Percentiles rank a stretch among this genome's conserved stretches.
Evolutionary conservation across 2,888 invertebrate species (phyloP).

Genomic region (Auanema sp.): DNA sequence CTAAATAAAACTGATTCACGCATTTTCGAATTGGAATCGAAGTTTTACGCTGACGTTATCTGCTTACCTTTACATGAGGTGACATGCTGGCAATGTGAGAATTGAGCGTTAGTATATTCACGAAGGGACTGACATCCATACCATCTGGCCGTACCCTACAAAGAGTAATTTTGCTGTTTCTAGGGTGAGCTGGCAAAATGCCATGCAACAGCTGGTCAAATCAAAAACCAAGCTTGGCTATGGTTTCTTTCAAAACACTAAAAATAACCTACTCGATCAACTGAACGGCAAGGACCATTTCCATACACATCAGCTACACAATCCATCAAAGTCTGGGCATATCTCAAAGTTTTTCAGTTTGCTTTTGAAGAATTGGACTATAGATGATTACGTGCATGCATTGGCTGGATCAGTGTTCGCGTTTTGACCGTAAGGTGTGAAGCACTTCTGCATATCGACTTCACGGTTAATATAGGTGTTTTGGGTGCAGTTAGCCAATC

Average conservation of each 20-base stretch:
- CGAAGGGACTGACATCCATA: slow-evolving; percentile 37
- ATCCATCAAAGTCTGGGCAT: slow-evolving; percentile 41
- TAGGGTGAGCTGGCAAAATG: background rate
- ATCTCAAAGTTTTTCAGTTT: slow-evolving; percentile 10
- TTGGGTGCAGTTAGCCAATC: slow-evolving; percentile 31
- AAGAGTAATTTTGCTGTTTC: background rate
- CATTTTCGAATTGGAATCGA: too few species aligned
- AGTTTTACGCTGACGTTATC: too few species aligned
- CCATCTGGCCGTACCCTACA: slow-evolving; percentile 31
- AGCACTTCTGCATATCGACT: slow-evolving; percentile 17
- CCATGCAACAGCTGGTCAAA: slow-evolving; percentile 4
- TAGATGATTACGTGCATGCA: slow-evolving; percentile 25
- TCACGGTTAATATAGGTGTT: slow-evolving; percentile 38
- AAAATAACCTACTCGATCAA: slow-evolving; percentile 22
- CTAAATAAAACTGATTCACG: too few species aligned
- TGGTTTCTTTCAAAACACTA: too few species aligned
- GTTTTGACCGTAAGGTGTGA: slow-evolving; percentile 22
- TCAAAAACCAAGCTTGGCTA: too few species aligned
- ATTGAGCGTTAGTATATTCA: slow-evolving; percentile 40
- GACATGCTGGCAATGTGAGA: slow-evolving; percentile 35
- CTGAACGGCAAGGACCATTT: slow-evolving; percentile 35
- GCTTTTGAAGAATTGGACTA: background rate
- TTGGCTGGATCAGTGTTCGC: slow-evolving; percentile 23
- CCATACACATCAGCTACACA: slow-evolving; percentile 27
- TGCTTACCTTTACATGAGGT: slow-evolving; percentile 33